A percentile compares a stretch with the other conserved stretches of the same genome.
Conservation (phyloP, 92 coral and sea anemone species). For the Actinostola sp. region DNA sequence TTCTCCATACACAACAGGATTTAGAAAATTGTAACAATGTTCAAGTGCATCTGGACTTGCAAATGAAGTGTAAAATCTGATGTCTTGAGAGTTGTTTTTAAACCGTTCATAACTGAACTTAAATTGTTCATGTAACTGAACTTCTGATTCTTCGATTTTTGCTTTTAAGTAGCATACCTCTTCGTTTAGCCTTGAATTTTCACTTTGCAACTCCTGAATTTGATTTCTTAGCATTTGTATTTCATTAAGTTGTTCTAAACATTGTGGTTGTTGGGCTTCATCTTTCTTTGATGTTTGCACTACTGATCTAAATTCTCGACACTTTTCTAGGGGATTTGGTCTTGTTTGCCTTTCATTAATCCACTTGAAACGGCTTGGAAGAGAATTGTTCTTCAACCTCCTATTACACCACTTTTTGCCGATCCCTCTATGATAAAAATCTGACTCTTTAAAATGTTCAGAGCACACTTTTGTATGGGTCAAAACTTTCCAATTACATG, state of each 20-base stretch:
- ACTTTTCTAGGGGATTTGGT: constrained; percentile 20
- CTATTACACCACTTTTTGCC: constrained; percentile 17
- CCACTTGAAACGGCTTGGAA: constrained; percentile 30
- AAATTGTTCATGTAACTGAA: background rate
- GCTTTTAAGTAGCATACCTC: constrained; percentile 2
- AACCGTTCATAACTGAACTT: constrained; percentile 26
- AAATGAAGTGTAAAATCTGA: constrained; percentile 37
- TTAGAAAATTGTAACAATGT: constrained; percentile 23
- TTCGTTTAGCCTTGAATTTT: constrained; percentile 15
- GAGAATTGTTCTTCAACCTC: background rate
- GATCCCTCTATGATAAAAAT: constrained; percentile 23
- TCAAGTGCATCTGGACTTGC: constrained; percentile 30
- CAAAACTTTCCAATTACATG: constrained; percentile 11
- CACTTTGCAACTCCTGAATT: constrained; percentile 16
- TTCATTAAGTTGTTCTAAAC: background rate
- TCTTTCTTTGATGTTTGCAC: background rate
- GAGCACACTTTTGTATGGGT: constrained; percentile 35
- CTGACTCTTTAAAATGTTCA: constrained; percentile 13
- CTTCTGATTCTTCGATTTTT: constrained; percentile 9
- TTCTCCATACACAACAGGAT: constrained; percentile 15
- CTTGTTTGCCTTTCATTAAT: background rate
- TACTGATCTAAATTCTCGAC: background rate
- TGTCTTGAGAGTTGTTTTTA: constrained; percentile 15
- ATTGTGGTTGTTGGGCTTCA: background rate
- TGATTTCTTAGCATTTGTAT: background rate